These are phyloP conservation scores for Tipula lateralis DNA, from an alignment of 2,888 invertebrate species.

Conservation along the genomic window DNA sequence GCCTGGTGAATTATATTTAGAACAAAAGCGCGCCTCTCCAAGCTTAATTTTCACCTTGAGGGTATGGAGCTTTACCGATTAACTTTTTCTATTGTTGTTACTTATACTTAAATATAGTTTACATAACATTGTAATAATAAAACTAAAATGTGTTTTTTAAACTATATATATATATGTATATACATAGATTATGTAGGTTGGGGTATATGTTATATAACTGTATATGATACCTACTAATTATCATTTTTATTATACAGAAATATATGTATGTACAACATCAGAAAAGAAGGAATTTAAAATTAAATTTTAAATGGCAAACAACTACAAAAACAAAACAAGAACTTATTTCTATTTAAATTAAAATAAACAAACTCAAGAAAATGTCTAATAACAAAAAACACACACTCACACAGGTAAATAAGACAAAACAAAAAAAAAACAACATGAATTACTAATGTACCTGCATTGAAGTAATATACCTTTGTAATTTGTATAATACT, in stretches of 20 bases:
- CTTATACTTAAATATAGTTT: not conserved
- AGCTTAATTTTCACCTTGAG: no score
- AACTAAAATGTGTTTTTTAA: not conserved
- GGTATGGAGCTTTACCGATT: no score
- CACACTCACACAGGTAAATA: not conserved
- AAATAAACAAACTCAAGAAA: not conserved
- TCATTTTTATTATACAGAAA: slow-evolving; percentile 4
- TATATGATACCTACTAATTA: not conserved
- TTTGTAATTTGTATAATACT: not conserved
- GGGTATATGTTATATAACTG: no score
- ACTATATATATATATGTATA: not conserved
- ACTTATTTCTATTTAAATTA: slow-evolving; percentile 1
- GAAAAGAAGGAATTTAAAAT: not conserved
- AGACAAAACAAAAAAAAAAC: not conserved
- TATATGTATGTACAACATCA: not conserved
- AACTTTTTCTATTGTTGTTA: not conserved
- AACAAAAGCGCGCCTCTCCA: no score
- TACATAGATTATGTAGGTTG: no score
- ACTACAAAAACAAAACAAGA: not conserved
- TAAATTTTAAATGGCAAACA: not conserved
- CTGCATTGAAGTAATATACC: not conserved
- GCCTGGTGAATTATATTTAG: no score
- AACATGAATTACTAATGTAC: slow-evolving; percentile 19
- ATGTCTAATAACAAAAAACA: not conserved
- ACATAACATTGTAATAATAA: not conserved